Base-by-base conservation (phyloP, 2,888 invertebrate species). In the Nezara viridula region DNA sequence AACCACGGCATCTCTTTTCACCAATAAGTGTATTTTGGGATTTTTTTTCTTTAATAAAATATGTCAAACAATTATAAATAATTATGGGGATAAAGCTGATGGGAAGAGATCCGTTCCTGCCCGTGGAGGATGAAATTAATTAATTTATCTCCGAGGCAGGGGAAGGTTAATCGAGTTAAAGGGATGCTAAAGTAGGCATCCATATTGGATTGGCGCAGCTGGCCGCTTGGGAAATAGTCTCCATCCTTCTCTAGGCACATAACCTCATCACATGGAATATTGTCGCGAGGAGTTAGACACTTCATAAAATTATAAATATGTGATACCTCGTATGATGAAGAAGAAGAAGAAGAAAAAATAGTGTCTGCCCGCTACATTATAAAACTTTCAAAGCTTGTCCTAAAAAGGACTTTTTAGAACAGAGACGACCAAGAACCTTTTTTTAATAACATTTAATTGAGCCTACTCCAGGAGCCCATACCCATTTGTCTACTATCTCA, bases 141-240 rank as follows among this genome's bases (percentile, higher is more conserved):
- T 81, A 81, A 81, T 81, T 81, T 81, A 81, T 81, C 44, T 44
- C n/a, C 32, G n/a, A n/a, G 44, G 44, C n/a, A 44, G 81, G 37
- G 81, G 40, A 44, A 81, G 81, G 81, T 81, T 81, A 81, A 81
- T 81, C 44, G 81, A 81, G 81, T 81, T 81, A 44, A 81, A 81
- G 81, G 81, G 44, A 81, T 47, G 81, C 81, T 81, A 81, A 81
- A 81, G 81, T 81, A 81, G 81, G 81, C 44, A 81, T 81, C 81
- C 44, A 81, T 81, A 81, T 81, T 81, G 44, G 44, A 81, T 81
- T 81, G 44, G 14, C n/a, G 44, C 14, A 81, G 44, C 44, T 16
- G 12, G n/a, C 81, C 81, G 14, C 81, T n/a, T 40, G 81, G 81
- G 81, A 81, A 81, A 81, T 81, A 81, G 81, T 73, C 66, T 21